Conservation (phyloP, 1,140 invertebrate genomes). For the Globodera rostochiensis region DNA sequence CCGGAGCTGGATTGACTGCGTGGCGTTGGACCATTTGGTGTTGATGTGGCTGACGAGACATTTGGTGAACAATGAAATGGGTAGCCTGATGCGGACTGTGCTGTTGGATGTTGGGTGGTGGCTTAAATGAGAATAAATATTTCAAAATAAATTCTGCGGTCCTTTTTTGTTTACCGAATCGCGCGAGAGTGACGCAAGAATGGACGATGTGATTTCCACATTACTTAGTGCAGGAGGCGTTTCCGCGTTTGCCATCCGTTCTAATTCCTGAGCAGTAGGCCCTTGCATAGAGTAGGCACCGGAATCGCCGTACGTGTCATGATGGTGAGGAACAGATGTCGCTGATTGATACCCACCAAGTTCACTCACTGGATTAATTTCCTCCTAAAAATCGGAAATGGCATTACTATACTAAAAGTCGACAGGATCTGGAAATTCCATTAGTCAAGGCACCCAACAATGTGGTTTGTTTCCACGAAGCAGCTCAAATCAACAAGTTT, state of each 20-base stretch:
- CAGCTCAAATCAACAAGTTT: background rate
- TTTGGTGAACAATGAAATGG: constrained; percentile 40
- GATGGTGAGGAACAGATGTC: constrained; percentile 30
- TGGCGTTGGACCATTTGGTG: constrained; percentile 10
- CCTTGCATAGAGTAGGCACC: constrained; percentile 10
- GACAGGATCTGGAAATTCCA: too few species aligned
- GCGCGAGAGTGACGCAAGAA: constrained; percentile 36
- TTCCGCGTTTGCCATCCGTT: constrained; percentile 42
- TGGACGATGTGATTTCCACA: constrained; percentile 40
- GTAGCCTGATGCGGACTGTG: constrained; percentile 28
- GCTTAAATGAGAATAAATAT: constrained; percentile 23
- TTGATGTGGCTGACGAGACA: constrained; percentile 35
- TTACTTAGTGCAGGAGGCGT: constrained; percentile 42
- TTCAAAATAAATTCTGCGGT: background rate
- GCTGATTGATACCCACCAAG: constrained; percentile 19
- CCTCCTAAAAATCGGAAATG: background rate
- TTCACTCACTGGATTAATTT: constrained; percentile 23
- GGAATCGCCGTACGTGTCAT: constrained; percentile 18
- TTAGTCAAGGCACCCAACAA: too few species aligned
- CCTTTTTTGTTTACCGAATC: constrained; percentile 23
- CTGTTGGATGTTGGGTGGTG: constrained; percentile 20
- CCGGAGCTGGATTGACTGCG: background rate
- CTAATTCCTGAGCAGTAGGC: constrained; percentile 36
- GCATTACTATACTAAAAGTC: too few species aligned
- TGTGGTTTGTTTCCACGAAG: too few species aligned